Evolutionary conservation across 92 coral and sea anemone species (phyloP).

Genomic region (Epizoanthus illoricatus): DNA sequence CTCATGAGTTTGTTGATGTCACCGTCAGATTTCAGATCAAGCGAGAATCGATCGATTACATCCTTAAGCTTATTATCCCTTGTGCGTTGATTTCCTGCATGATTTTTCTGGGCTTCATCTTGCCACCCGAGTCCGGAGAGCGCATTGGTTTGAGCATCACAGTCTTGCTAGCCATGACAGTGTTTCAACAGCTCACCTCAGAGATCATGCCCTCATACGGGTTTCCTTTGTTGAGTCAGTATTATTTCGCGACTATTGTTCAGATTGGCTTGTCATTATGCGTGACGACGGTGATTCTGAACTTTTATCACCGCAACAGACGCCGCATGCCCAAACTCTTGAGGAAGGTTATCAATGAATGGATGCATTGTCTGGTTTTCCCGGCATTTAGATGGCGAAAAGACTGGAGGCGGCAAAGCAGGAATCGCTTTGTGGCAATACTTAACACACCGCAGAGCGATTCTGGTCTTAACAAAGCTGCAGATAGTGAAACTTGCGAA

Average conservation of each 20-base stretch:
- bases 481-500: background rate
- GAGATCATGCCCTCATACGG: conserved; percentile 96
- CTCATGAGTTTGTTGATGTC: conserved; percentile 59
- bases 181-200: conserved; percentile 91
- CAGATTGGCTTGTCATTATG: conserved; percentile 86
- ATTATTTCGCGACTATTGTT: conserved; percentile 87
- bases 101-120: conserved; percentile 88
- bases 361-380: conserved; percentile 79
- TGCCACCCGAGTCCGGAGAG: conserved; percentile 98
- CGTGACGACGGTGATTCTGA: conserved; percentile 83
- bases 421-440: background rate
- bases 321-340: conserved; percentile 83
- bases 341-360: conserved; percentile 62
- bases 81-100: conserved; percentile 91
- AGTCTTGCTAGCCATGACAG: conserved; percentile 94
- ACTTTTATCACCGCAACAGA: conserved; percentile 88
- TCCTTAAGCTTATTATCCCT: conserved; percentile 86
- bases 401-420: conserved; percentile 26
- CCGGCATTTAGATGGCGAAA: conserved; percentile 52
- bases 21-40: conserved; percentile 58
- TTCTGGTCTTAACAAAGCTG: background rate
- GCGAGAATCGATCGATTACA: conserved; percentile 76
- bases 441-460: background rate
- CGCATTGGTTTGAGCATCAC: conserved; percentile 95
- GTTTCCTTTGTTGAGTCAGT: conserved; percentile 93